Evolutionary conservation across 2,113 vertebrate genomes (phyloP).

Genomic region (Phaetusa simplex): DNA sequence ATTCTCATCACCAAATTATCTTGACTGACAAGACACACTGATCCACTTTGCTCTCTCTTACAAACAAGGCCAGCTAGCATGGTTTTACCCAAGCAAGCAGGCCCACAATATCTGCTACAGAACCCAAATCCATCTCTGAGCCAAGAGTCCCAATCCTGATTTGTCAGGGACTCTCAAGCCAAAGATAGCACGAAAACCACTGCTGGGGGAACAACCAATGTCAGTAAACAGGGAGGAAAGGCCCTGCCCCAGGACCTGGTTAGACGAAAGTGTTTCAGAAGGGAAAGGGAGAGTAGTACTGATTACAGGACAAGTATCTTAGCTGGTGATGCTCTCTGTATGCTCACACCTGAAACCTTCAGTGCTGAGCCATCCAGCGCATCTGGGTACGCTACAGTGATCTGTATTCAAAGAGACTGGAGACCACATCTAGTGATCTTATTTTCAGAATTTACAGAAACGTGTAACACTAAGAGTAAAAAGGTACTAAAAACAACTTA

Average conservation of each 20-base stretch:
- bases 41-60: not conserved
- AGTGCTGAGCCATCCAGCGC: not conserved
- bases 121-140: not conserved
- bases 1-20: not conserved
- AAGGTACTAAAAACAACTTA: slow-evolving; percentile 62
- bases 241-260: fast-evolving
- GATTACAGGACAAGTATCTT: not conserved
- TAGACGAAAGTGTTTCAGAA: not conserved
- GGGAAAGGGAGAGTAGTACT: not conserved
- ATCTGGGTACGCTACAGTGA: not conserved
- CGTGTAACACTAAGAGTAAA: not conserved
- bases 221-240: not conserved
- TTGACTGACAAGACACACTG: not conserved
- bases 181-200: not conserved
- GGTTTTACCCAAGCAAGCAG: not conserved
- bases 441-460: not conserved
- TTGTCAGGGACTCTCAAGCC: not conserved
- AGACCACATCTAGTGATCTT: not conserved
- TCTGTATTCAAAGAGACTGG: not conserved
- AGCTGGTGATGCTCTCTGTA: not conserved
- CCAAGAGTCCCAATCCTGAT: not conserved
- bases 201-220: not conserved
- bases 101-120: not conserved
- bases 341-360: not conserved
- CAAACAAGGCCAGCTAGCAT: not conserved